These are phyloP conservation scores for Volucella zonaria DNA, from an alignment of 2,888 invertebrate species.

Conservation along the genomic window DNA sequence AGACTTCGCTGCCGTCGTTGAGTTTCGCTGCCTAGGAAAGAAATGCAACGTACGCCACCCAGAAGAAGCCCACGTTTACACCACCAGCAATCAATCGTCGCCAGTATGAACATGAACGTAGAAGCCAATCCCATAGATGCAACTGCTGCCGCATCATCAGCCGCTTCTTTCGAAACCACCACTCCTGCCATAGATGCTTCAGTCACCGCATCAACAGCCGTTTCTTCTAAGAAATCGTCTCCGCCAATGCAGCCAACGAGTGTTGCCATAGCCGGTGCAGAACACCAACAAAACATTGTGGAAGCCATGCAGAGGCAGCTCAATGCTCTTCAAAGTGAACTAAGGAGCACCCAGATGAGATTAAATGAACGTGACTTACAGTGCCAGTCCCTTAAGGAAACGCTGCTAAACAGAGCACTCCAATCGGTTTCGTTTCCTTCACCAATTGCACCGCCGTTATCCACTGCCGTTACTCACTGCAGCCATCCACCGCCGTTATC, in stretches of 20 bases:
- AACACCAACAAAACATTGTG: background rate
- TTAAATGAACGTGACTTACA: conserved; percentile 15
- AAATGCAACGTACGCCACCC: no score
- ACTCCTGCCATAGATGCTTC: no score
- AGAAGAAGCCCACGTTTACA: no score
- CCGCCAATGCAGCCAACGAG: background rate
- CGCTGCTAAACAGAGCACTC: no score
- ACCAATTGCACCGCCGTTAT: conserved; percentile 1
- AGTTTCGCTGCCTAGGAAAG: no score
- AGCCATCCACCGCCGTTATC: no score
- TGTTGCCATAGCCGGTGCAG: background rate
- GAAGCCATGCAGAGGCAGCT: background rate
- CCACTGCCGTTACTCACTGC: background rate
- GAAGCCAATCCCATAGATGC: no score
- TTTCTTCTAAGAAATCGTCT: no score
- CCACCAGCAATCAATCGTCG: no score
- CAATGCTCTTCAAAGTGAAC: conserved; percentile 1
- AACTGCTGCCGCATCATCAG: background rate
- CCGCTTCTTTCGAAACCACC: background rate
- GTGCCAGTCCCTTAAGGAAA: conserved; percentile 12
- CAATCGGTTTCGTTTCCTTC: background rate
- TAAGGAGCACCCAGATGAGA: conserved; percentile 9
- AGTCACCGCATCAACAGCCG: no score
- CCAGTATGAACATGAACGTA: no score
- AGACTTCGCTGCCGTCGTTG: no score